phyloP scores from a whole-genome alignment of 2,888 invertebrate genomes.

The Anthophora plumipes region DNA sequence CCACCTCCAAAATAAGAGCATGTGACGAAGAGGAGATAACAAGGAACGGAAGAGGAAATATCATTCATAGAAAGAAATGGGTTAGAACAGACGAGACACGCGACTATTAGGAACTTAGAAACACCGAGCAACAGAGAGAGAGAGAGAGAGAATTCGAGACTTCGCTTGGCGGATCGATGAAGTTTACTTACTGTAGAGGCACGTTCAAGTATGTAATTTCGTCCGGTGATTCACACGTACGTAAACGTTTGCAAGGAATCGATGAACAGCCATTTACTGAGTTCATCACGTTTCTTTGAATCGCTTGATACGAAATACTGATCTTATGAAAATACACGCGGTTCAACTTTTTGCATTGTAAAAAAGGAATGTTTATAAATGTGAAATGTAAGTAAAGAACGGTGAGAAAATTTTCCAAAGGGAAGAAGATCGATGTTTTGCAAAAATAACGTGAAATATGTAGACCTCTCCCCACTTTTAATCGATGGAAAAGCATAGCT shows the following conservation, averaged over 20 bases:
- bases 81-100: conserved; percentile 79
- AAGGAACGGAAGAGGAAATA: conserved; percentile 9
- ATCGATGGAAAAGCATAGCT: background rate
- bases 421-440: background rate
- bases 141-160: background rate
- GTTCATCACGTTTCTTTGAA: too few relatives aligned
- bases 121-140: conserved; percentile 12
- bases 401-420: too few relatives aligned
- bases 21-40: background rate
- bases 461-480: background rate
- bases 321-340: too few relatives aligned
- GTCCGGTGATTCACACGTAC: too few relatives aligned
- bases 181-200: too few relatives aligned
- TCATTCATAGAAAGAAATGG: conserved; percentile 78
- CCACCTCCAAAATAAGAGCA: background rate
- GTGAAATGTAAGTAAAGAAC: background rate
- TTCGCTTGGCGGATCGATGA: conserved; percentile 8
- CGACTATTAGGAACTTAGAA: conserved; percentile 76
- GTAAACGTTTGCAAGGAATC: too few relatives aligned
- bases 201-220: background rate
- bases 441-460: background rate
- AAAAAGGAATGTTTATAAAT: background rate
- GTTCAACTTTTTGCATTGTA: too few relatives aligned
- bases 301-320: too few relatives aligned
- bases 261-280: too few relatives aligned